phyloP scores from a whole-genome alignment of 2,797 vertebrate species.

The Microctenopoma stevenorrisi region DNA sequence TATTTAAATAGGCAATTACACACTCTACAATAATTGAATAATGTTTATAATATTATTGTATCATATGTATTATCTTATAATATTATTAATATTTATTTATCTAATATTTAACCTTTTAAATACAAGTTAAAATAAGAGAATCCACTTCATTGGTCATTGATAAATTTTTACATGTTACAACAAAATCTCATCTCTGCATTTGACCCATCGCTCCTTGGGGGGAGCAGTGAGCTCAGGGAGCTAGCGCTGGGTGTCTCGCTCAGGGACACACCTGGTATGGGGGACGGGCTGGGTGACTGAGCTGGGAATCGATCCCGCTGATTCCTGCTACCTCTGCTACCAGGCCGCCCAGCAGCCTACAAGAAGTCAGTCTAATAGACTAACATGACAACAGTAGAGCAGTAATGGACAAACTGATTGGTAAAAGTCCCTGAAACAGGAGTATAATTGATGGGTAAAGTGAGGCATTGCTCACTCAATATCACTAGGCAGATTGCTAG shows the following conservation, averaged over 20 bases:
- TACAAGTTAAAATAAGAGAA: background rate
- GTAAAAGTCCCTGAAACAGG: conserved; percentile 7
- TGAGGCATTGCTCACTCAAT: conserved; percentile 23
- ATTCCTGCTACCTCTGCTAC: no score
- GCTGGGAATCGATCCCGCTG: no score
- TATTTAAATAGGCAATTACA: background rate
- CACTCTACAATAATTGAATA: background rate
- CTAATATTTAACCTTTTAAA: background rate
- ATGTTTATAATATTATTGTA: background rate
- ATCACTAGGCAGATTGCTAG: conserved; percentile 40
- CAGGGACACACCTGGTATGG: no score
- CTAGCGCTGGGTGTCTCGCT: no score
- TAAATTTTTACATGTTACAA: no score
- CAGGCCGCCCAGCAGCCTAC: no score
- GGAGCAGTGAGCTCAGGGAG: no score
- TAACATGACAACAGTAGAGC: conserved; percentile 14
- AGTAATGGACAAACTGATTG: conserved; percentile 11
- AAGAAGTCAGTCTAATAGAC: background rate
- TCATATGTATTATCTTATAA: background rate
- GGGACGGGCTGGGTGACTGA: no score
- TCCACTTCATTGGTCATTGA: no score
- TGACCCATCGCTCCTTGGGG: no score
- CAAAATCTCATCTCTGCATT: no score
- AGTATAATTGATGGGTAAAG: conserved; percentile 37
- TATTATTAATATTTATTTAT: no score